Evolutionary conservation across 2,797 vertebrate species (phyloP), one percentile per base, ranked within the genome.

Genomic region (Oryzias dopingdopingensis): DNA sequence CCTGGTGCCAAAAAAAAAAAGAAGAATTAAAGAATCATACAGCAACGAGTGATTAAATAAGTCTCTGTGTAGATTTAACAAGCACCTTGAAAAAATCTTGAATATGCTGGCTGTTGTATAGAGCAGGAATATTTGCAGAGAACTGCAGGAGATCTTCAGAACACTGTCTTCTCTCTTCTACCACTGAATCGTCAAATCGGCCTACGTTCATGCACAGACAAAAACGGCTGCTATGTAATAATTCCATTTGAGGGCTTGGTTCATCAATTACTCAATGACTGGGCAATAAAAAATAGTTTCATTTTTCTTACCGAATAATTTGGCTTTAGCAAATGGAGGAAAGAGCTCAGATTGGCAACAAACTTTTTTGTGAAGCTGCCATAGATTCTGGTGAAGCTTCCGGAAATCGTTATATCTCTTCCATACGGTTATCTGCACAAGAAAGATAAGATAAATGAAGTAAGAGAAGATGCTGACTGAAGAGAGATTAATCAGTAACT

Each of bases 321-420:
- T 98, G 51, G 94, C 95, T 89, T 97, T 98, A 73, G 97, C 96
- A 78, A 99, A 98, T 16, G 96, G 96, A 65, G 97, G 96, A 81
- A 99, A 99, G 53, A 99, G 92, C 76, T 98, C 96, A 2, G 95
- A 93, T 62, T 97, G 96, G 46, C 92, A 92, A 81, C 91, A 96
- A 14, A 95, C 88, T 87, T 93, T 93, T 83, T 92, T 94, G 89
- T 99, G 96, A 79, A 98, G 94, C 81, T 98, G 95, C 95, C 93
- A 97, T 64, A 99, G 94, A 80, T 96, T 94, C 83, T 93, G 94
- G 75, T 99, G 96, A 51, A 99, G 92, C 82, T 96, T 99, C 85
- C 96, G 94, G 88, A 99, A 98, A 85, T 99, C 97, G 74, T 95
- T 98, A 86, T 98, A 99, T 77, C 97, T 92, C 89, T 98, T 99